Base-by-base conservation (phyloP, 2,888 invertebrate species). In the Mantis religiosa region DNA sequence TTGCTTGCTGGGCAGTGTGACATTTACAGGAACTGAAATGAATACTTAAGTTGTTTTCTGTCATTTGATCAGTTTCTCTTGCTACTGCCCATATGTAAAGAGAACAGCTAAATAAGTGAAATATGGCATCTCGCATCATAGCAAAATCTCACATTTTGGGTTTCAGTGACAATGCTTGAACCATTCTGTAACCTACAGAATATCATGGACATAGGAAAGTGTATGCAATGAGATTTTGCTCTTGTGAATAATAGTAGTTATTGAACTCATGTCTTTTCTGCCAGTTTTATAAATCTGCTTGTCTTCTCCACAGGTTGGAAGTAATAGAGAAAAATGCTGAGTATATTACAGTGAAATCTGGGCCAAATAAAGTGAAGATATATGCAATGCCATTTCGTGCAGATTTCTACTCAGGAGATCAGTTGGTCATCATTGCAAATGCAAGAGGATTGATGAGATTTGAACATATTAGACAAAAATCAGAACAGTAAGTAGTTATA, bases 391-490 rank as follows among this genome's bases (percentile, higher is more conserved):
- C 99, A 0, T 96, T 99, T 91, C 96, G 96, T 92, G 93, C 99
- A 7, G 98, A 99, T 92, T 95, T 98, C 91, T 96, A 95, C 91
- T 93, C 93, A 85, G 95, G 96, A 90, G 94, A 95, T 89, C 95
- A 96, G 81, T 95, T 98, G 20, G 96, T 97, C 0, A 95, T 98
- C 20, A 95, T 97, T 28, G 94, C 97, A 28, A 99, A 99, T 94
- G 96, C 97, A 28, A 96, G 97, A 91, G 97, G 98, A n/a, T 95
- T 99, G 91, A 95, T 99, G 93, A 95, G 97, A 91, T 97, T 99
- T 92, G 99, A 99, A 92, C 98, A 99, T 90, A 94, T 97, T 90
- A 94, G 98, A 91, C 93, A 93, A 34, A 98, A 96, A 92, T 94
- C 94, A 86, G 54, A 89, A 84, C 82, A 84, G 88, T 89, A 87